These are phyloP conservation scores for Diadophis punctatus DNA, from an alignment of 2,113 vertebrate genomes.

Conservation along the genomic window DNA sequence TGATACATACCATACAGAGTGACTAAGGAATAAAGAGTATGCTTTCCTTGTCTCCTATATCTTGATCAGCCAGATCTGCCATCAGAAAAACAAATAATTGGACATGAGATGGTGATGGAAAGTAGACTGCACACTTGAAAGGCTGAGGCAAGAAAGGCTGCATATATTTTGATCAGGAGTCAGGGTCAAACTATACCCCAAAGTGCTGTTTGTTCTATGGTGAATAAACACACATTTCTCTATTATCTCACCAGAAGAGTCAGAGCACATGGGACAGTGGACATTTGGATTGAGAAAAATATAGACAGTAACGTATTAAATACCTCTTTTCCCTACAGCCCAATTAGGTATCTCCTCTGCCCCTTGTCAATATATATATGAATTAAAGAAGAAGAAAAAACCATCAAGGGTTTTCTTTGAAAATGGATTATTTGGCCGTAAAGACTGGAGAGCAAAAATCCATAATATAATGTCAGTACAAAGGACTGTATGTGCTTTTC, in stretches of 20 bases:
- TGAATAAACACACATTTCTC: neutral
- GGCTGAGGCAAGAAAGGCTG: neutral
- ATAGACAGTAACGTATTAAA: neutral
- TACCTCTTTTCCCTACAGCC: neutral
- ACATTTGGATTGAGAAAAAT: neutral
- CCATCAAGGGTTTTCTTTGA: neutral
- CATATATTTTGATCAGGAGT: neutral
- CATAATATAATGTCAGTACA: neutral
- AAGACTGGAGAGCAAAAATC: neutral
- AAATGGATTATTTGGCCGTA: neutral
- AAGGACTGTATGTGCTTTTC: neutral
- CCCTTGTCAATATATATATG: neutral
- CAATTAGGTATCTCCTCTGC: neutral
- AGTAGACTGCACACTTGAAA: neutral
- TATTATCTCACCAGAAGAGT: neutral
- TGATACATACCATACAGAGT: neutral
- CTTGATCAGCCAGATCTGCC: neutral
- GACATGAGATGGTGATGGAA: neutral
- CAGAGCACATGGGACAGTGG: neutral
- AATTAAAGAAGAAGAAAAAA: neutral
- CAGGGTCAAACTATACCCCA: neutral
- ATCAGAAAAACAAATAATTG: neutral
- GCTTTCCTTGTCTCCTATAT: neutral
- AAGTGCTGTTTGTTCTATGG: neutral
- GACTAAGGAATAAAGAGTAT: neutral